Conservation (phyloP, 2,888 invertebrate species). For the Athalia cordata region DNA sequence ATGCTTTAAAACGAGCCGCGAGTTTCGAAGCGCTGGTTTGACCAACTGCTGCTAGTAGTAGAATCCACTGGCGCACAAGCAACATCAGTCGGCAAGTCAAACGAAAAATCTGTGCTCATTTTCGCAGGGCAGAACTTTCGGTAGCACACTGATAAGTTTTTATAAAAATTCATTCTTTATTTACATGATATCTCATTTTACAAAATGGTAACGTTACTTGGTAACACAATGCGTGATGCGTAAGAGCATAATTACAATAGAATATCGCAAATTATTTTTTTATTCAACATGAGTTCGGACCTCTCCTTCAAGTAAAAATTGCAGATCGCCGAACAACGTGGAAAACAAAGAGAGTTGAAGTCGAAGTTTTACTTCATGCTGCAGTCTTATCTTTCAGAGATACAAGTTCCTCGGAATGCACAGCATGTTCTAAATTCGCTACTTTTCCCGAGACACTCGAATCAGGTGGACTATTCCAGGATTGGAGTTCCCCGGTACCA, state of each 20-base stretch:
- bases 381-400: constrained; percentile 69
- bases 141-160: background rate
- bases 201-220: no score
- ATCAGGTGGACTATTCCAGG: constrained; percentile 72
- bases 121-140: background rate
- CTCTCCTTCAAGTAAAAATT: background rate
- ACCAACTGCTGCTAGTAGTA: no score
- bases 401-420: constrained; percentile 69
- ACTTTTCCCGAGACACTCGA: constrained; percentile 28
- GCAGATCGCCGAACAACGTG: no score
- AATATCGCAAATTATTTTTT: no score
- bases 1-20: no score
- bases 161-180: background rate
- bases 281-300: background rate
- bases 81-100: background rate
- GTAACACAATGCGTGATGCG: no score
- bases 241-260: no score
- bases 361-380: constrained; percentile 64
- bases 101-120: background rate
- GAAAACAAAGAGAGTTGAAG: no score
- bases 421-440: constrained; percentile 50
- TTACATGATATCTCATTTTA: no score
- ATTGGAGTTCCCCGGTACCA: constrained; percentile 81
- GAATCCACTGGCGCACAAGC: no score
- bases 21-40: no score